Evolutionary conservation across 2,888 invertebrate genomes (phyloP).

Genomic region (Nasonia oneida): DNA sequence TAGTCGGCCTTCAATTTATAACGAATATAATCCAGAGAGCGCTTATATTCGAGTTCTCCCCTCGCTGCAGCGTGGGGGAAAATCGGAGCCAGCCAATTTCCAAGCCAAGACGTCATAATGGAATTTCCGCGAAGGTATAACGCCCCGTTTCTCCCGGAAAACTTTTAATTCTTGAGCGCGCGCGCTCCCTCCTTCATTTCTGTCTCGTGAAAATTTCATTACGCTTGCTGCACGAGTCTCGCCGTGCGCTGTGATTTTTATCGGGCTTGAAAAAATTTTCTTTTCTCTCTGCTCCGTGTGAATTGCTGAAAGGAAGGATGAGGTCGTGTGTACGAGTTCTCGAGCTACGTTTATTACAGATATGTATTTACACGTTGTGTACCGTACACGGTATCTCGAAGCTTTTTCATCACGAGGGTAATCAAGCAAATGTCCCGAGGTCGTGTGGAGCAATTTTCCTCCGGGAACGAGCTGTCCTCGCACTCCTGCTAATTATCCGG

Average conservation of each 20-base stretch:
- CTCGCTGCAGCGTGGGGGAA: not conserved
- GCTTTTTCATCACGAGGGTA: no score
- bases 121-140: not conserved
- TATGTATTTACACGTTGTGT: no score
- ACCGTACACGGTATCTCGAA: no score
- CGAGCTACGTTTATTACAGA: not conserved
- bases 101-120: constrained; percentile 9
- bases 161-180: not conserved
- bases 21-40: not conserved
- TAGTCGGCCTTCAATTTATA: not conserved
- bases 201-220: constrained; percentile 8
- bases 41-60: not conserved
- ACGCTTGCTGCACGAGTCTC: not conserved
- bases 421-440: no score
- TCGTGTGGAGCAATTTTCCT: no score
- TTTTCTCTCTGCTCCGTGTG: not conserved
- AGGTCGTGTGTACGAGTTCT: not conserved
- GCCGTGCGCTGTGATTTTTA: not conserved
- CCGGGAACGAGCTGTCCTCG: no score
- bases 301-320: not conserved
- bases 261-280: not conserved
- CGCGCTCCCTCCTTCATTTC: not conserved
- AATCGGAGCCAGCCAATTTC: constrained; percentile 9
- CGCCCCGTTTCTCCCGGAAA: not conserved
- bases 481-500: no score